Base-by-base conservation (phyloP, 2,797 vertebrate species). In the Bucorvus abyssinicus region DNA sequence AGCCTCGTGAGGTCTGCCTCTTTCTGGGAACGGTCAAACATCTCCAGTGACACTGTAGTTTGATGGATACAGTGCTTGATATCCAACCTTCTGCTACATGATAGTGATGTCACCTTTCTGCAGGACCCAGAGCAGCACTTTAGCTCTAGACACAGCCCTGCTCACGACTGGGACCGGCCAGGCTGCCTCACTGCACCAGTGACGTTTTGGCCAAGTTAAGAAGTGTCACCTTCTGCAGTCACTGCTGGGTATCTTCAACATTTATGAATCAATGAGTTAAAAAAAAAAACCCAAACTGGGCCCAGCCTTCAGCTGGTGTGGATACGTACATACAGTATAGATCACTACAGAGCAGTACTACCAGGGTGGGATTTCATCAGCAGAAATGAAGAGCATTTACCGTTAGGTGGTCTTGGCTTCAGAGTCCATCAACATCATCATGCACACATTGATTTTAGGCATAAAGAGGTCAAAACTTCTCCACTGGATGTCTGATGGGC, bases 241-340 rank as follows among this genome's bases (percentile, higher is more conserved):
- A 14, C 36, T 19, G 14, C 26, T 82, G 42, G 21, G 3, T 30
- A 36, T 26, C 22, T 52, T 14, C 18, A 78, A 5, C 24, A n/a
- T 42, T 16, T 40, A 16, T 15, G 8, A 19, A 47, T 14, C 34
- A 23, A 3, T 3, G 32, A 21, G 3, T 36, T n/a, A 8, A 6
- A 32, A 59, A 40, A 24, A 45, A 19, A 12, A 5, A 1, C 0
- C 23, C 42, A n/a, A 21, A 10, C 24, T 3, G 7, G 17, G 12
- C 7, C 19, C 42, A 65, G 4, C 10, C 32, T 12, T n/a, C 36
- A 57, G 23, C 20, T 60, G 27, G 8, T 30, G 29, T 6, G 22
- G 23, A 32, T 23, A 38, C n/a, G 27, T 1, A 6, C 12, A 7
- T 9, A 29, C 47, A 44, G 30, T 4, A 40, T 20, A 49, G 55